These are phyloP conservation scores for Thymallus thymallus DNA, from an alignment of 2,113 vertebrate genomes.

Conservation along the genomic window DNA sequence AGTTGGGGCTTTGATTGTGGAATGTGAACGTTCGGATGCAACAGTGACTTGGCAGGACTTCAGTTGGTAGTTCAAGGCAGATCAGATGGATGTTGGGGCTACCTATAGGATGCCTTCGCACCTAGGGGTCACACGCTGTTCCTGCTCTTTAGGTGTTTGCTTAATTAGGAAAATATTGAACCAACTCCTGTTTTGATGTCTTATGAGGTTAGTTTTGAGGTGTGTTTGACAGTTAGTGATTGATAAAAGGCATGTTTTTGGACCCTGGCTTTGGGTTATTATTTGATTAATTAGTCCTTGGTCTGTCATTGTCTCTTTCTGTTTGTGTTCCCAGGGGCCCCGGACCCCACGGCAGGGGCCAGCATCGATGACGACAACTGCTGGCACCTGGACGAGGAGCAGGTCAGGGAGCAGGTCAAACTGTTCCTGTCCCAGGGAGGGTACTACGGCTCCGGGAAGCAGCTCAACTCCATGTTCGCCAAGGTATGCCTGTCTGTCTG, in stretches of 20 bases:
- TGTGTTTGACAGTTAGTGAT: no score
- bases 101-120: not conserved
- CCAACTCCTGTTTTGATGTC: not conserved
- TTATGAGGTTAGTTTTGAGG: not conserved
- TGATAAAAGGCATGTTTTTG: no score
- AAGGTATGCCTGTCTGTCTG: conserved; percentile 76
- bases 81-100: not conserved
- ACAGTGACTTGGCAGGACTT: conserved; percentile 1
- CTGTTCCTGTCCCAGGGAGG: conserved; percentile 97
- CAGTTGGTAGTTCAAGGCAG: not conserved
- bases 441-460: conserved; percentile 97
- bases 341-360: conserved; percentile 95
- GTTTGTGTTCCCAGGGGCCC: conserved; percentile 78
- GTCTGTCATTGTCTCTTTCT: not conserved
- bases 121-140: not conserved
- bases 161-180: not conserved
- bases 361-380: conserved; percentile 98
- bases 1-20: conserved; percentile 56
- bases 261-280: not conserved
- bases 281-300: not conserved
- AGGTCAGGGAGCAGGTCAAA: conserved; percentile 97
- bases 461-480: conserved; percentile 99
- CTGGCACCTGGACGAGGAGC: conserved; percentile 98
- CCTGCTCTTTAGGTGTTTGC: not conserved
- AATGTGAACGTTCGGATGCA: conserved; percentile 53